Percentiles rank a stretch among this genome's conserved stretches.
These are phyloP conservation scores for Anastatus disparis DNA, from an alignment of 1,140 invertebrate species.

Conservation along the genomic window DNA sequence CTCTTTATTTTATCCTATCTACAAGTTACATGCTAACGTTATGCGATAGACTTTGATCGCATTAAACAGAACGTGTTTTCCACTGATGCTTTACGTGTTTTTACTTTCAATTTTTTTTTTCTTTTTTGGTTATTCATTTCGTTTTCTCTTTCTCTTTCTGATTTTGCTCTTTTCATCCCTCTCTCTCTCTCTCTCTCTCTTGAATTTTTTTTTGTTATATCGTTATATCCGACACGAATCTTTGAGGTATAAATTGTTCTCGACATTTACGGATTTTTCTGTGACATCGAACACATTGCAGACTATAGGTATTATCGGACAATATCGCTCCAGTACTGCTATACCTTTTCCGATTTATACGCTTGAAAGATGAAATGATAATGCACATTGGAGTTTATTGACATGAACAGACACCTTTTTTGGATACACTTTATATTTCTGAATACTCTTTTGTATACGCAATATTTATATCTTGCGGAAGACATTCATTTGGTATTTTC, in stretches of 20 bases:
- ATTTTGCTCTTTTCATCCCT: too few relatives aligned
- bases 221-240: neutral
- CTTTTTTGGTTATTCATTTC: neutral
- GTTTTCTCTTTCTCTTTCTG: too few relatives aligned
- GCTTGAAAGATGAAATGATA: conserved; percentile 22
- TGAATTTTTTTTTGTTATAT: neutral
- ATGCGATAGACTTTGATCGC: neutral
- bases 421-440: neutral
- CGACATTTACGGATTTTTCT: conserved; percentile 11
- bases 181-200: neutral
- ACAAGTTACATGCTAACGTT: neutral
- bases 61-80: neutral
- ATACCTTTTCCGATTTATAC: neutral
- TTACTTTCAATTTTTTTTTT: neutral
- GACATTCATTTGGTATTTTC: too few relatives aligned
- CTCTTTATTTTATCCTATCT: neutral
- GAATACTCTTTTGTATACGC: neutral
- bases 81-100: too few relatives aligned
- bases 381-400: neutral
- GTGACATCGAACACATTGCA: neutral
- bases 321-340: neutral
- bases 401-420: neutral
- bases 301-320: neutral
- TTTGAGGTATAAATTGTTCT: conserved; percentile 4
- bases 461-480: too few relatives aligned